phyloP scores from a whole-genome alignment of 2,888 invertebrate genomes.

The Noctua janthina region DNA sequence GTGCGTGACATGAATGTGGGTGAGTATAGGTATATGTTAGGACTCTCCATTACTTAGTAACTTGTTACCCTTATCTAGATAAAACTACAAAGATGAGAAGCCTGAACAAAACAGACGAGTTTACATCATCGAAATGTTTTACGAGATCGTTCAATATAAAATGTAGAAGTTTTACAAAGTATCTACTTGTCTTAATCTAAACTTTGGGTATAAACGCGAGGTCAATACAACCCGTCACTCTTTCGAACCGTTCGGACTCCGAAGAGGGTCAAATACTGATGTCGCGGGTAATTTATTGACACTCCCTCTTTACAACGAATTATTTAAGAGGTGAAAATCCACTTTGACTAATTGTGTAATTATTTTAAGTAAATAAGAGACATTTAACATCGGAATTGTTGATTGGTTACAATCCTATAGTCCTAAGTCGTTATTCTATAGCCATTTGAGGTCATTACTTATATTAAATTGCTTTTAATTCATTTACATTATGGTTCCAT shows the following conservation, averaged over 20 bases:
- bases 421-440: neutral
- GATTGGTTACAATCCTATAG: neutral
- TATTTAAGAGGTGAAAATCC: constrained; percentile 69
- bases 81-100: constrained; percentile 36
- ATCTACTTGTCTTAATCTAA: constrained; percentile 49
- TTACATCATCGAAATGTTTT: constrained; percentile 29
- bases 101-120: constrained; percentile 27
- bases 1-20: constrained; percentile 41
- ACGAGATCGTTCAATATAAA: constrained; percentile 37
- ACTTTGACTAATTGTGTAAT: constrained; percentile 71
- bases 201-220: constrained; percentile 62
- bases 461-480: neutral
- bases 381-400: constrained; percentile 26
- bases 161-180: constrained; percentile 47
- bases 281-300: constrained; percentile 80
- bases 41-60: constrained; percentile 37
- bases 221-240: constrained; percentile 74
- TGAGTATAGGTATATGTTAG: constrained; percentile 16
- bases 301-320: constrained; percentile 68
- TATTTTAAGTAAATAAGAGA: constrained; percentile 49
- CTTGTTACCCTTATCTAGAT: constrained; percentile 38
- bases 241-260: constrained; percentile 68
- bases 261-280: constrained; percentile 79
- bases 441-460: neutral
- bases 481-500: neutral